Evolutionary conservation across 2,888 invertebrate species (phyloP).

Genomic region (Helicoverpa assulta): DNA sequence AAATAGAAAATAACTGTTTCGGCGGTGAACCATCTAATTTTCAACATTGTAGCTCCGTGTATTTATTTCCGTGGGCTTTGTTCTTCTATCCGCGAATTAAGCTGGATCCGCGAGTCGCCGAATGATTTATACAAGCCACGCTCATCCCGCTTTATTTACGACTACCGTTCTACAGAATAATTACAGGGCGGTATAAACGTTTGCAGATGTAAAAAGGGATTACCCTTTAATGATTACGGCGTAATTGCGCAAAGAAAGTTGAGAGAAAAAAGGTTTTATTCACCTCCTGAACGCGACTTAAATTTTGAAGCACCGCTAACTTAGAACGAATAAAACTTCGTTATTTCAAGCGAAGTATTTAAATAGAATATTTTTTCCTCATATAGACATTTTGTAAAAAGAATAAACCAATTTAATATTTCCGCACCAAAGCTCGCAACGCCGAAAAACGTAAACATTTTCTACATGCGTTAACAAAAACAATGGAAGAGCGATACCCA

Average conservation of each 20-base stretch:
- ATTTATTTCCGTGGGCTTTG: conserved; percentile 88
- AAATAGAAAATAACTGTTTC: conserved; percentile 75
- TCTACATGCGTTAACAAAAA: conserved; percentile 77
- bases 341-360: conserved; percentile 9
- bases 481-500: conserved; percentile 79
- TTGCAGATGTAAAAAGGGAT: conserved; percentile 87
- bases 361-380: conserved; percentile 19
- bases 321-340: conserved; percentile 29
- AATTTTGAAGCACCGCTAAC: conserved; percentile 31
- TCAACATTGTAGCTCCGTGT: conserved; percentile 75
- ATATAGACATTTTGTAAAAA: conserved; percentile 43
- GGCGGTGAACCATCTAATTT: conserved; percentile 73
- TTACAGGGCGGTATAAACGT: conserved; percentile 85
- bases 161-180: conserved; percentile 85
- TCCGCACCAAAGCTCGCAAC: conserved; percentile 56
- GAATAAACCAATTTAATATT: conserved; percentile 64
- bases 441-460: conserved; percentile 71
- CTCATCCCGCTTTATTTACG: conserved; percentile 89
- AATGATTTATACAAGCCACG: conserved; percentile 89
- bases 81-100: conserved; percentile 89
- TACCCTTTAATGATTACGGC: conserved; percentile 80
- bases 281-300: conserved; percentile 36
- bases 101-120: conserved; percentile 77
- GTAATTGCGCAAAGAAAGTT: conserved; percentile 77
- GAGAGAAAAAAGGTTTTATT: conserved; percentile 53